Base-by-base conservation (phyloP, 1,140 invertebrate species). In the Sminthurinus signatus region DNA sequence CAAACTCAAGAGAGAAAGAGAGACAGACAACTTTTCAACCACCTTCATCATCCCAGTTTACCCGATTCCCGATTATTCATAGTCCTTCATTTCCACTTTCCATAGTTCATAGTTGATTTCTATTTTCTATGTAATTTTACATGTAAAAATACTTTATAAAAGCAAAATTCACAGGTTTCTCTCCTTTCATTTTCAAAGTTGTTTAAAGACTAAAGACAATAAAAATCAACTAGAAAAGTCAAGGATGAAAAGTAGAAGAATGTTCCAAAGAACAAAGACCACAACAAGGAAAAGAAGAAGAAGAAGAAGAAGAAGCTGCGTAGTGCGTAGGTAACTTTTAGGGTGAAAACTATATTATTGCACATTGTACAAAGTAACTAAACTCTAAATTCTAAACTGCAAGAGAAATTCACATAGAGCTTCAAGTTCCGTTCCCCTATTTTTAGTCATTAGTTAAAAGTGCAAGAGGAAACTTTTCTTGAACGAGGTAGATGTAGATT, bases 171-270 rank as follows among this genome's bases (percentile, higher is more conserved):
- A n/a, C n/a, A n/a, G n/a, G n/a, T n/a, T n/a, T n/a, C n/a, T n/a
- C n/a, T n/a, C n/a, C n/a, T 48, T 48, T 48, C 44, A 48, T 48
- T 48, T 48, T 25, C 44, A 48, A 48, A 48, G 44, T 48, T 5
- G 44, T 19, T 48, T n/a, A n/a, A 42, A 8, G 21, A 46, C 5
- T 46, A 5, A 46, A 46, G 44, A 14, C 15, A 21, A n/a, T n/a
- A n/a, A n/a, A n/a, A n/a, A n/a, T n/a, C 15, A 46, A n/a, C 4
- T 4, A n/a, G 44, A 19, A 46, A n/a, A 46, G 44, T 17, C 21
- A 5, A 21, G 44, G 44, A 39, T 10, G 17, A 39, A 17, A 39
- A 39, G 8, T 8, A 17, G 36, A 39, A 39, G 36, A 10, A 8
- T 10, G 8, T 17, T 39, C 8, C 17, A 39, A 17, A 39, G 36